Base-by-base conservation (phyloP, 2,888 invertebrate species). In the Hedychridium roseum region DNA sequence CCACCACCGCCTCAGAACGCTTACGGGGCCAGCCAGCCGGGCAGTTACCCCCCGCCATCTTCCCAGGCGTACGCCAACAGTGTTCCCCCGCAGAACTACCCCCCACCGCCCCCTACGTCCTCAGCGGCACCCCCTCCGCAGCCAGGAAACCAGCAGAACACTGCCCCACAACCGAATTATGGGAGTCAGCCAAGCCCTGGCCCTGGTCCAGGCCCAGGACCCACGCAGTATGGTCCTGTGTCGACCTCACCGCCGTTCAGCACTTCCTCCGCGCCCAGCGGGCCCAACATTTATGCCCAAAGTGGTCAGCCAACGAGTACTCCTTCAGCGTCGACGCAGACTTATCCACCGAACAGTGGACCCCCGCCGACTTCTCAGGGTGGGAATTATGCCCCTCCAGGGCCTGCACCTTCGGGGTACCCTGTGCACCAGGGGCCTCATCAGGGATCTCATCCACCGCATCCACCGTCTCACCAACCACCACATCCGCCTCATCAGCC, bases 321-420 rank as follows among this genome's bases (percentile, higher is more conserved):
- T 9, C 80, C 81, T 6, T 80, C 81, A 1, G 80, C 81, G 7
- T 80, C 81, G 0, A 80, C 81, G 1, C 81, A 81, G 51, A 86
- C 86, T 17, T 87, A 86, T 75, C 85, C 86, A 1, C 84, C 87
- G n/a, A 85, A 84, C 44, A 70, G 72, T 23, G 74, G 79, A 12
- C 80, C 80, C 27, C 77, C 78, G 1, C 70, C 79, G 1, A 61
- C 74, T 39, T 70, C 79, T 1, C 79, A 80, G 52, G 73, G 74
- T 3, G 73, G 74, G 30, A 76, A 67, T 16, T 76, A 68, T 11
- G 79, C 73, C 48, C 70, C 72, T 30, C 83, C 87, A 64, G 84
- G 86, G 18, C 85, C 87, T 1, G 85, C 87, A 1, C 84, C 85
- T 15, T 83, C 84, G 43, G 87, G 88, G 43, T 86, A 87, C 52